These are phyloP conservation scores for Atta cephalotes DNA, from an alignment of 1,140 invertebrate species.

Conservation along the genomic window DNA sequence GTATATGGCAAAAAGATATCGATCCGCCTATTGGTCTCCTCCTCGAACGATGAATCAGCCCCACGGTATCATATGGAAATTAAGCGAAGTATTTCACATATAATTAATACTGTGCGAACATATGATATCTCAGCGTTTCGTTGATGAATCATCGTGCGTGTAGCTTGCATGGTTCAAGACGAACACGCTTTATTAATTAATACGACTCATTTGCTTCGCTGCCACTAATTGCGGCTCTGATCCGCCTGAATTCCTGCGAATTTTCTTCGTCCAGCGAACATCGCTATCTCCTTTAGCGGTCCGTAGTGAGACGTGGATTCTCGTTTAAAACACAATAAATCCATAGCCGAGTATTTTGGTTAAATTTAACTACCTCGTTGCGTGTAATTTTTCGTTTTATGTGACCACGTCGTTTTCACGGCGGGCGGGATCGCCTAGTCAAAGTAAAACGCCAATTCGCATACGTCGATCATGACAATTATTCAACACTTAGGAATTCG, in stretches of 20 bases:
- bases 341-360: not conserved
- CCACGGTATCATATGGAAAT: slow-evolving; percentile 37
- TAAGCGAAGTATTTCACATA: slow-evolving; percentile 40
- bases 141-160: slow-evolving; percentile 65
- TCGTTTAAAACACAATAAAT: slow-evolving; percentile 15
- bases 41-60: slow-evolving; percentile 39
- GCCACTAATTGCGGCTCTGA: slow-evolving; percentile 62
- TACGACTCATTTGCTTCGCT: slow-evolving; percentile 65
- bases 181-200: slow-evolving; percentile 73
- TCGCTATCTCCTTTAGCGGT: not conserved
- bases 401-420: slow-evolving; percentile 19
- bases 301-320: not conserved
- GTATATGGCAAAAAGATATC: not conserved
- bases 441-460: slow-evolving; percentile 31
- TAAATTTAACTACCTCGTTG: not conserved
- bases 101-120: slow-evolving; percentile 54
- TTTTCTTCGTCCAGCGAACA: slow-evolving; percentile 6
- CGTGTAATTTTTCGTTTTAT: not conserved
- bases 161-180: not conserved
- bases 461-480: slow-evolving; percentile 52
- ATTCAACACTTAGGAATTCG: slow-evolving; percentile 75
- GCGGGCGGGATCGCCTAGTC: not conserved
- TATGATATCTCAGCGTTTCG: slow-evolving; percentile 40
- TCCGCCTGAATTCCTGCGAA: slow-evolving; percentile 63
- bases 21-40: slow-evolving; percentile 13